These are phyloP conservation scores for Sepioteuthis lessoniana DNA, from an alignment of 2,888 invertebrate species.

Conservation along the genomic window DNA sequence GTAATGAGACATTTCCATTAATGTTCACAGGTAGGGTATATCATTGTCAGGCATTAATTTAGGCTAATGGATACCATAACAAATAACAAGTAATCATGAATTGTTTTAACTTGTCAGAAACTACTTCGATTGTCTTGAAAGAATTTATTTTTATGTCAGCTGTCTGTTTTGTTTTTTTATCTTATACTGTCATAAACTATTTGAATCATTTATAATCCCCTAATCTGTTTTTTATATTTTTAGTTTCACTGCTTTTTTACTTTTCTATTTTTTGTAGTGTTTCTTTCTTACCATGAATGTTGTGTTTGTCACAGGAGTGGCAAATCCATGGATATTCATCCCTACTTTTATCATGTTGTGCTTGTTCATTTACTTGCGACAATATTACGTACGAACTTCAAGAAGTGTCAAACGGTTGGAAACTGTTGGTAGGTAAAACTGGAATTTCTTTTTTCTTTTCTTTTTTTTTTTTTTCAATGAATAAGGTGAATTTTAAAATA, in stretches of 20 bases:
- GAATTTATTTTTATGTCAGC: no score
- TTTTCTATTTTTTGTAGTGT: slow-evolving; percentile 74
- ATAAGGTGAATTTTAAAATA: neutral
- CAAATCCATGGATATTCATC: slow-evolving; percentile 80
- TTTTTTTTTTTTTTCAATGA: neutral
- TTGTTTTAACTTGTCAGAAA: no score
- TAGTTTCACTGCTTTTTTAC: slow-evolving; percentile 37
- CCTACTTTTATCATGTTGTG: slow-evolving; percentile 81
- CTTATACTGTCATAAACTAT: no score
- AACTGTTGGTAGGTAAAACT: slow-evolving; percentile 75
- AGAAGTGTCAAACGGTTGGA: slow-evolving; percentile 82
- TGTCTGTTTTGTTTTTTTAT: no score
- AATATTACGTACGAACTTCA: slow-evolving; percentile 86
- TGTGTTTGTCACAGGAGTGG: slow-evolving; percentile 81
- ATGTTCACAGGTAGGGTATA: no score
- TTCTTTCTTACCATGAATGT: slow-evolving; percentile 81
- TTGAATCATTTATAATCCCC: no score
- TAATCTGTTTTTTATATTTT: no score
- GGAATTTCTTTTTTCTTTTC: neutral
- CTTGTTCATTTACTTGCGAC: slow-evolving; percentile 84
- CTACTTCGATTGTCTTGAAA: no score
- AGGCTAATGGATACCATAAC: no score
- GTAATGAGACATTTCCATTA: no score
- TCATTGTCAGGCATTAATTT: no score
- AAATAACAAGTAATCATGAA: no score